Evolutionary conservation across 2,888 invertebrate species (phyloP).

Genomic region (Synanthedon myopaeformis): DNA sequence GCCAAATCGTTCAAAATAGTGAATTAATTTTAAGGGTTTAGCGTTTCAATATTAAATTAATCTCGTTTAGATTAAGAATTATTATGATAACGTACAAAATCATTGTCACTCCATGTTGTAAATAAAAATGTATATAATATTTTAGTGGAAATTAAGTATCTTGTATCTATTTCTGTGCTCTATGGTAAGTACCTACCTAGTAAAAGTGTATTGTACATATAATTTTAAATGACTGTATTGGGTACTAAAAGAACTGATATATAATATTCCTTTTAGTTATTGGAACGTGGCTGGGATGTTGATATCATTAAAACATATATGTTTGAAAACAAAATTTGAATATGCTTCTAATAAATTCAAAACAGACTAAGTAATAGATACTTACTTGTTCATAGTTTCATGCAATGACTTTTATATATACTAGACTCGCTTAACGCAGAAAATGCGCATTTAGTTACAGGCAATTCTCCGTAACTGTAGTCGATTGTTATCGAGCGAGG

Average conservation of each 20-base stretch:
- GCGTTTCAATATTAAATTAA: neutral
- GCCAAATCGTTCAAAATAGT: slow-evolving; percentile 37
- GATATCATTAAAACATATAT: too few species aligned
- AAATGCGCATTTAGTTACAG: too few species aligned
- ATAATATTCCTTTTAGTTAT: neutral
- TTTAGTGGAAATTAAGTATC: slow-evolving; percentile 29
- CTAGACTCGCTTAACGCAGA: too few species aligned
- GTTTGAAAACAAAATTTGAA: too few species aligned
- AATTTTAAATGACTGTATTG: slow-evolving; percentile 40
- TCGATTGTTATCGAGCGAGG: too few species aligned
- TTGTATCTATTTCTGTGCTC: slow-evolving; percentile 41
- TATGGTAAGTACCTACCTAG: slow-evolving; percentile 12
- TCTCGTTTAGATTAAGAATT: neutral
- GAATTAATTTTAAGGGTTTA: neutral
- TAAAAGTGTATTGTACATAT: slow-evolving; percentile 6
- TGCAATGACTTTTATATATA: too few species aligned
- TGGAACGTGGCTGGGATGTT: too few species aligned
- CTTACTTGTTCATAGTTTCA: too few species aligned
- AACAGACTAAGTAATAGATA: too few species aligned
- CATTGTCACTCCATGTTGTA: slow-evolving; percentile 55
- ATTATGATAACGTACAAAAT: slow-evolving; percentile 53
- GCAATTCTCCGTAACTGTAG: too few species aligned
- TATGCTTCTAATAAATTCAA: too few species aligned
- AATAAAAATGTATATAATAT: slow-evolving; percentile 53
- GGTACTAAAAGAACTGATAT: slow-evolving; percentile 30